Base-by-base conservation (phyloP, 2,888 invertebrate genomes). In the Phengaris alcon region DNA sequence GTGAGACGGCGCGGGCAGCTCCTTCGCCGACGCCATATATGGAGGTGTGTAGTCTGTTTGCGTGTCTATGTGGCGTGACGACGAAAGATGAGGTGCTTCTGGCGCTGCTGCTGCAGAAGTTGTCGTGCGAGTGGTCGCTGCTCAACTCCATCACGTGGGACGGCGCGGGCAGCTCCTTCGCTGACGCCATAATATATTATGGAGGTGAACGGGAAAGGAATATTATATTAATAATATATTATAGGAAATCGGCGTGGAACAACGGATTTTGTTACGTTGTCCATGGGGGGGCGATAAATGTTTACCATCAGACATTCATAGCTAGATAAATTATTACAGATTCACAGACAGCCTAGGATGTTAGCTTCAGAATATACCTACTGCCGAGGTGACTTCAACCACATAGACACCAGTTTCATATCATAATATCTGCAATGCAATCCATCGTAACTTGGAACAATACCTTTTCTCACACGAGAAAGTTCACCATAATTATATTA, bases 71-170 rank as follows among this genome's bases (percentile, higher is more conserved):
- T 57, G 57, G 96, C 78, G 95, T 96, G 79, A 96, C 96, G 1
- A 95, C 96, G 78, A 96, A 96, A 81, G 96, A 96, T 86, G 96
- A 96, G 77, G 94, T 94, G 70, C 94, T 96, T 75, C 90, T 96
- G 80, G 95, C 95, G 82, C 93, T 96, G 79, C 94, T 95, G 81
- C 93, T 96, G 79, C 95, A 96, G 88, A 96, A 96, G 89, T 86
- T 95, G 77, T 96, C 96, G 51, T 90, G 95, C 70, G 96, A 96
- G 89, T 96, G 96, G 96, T 95, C 96, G 55, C 93, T 96, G 52
- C 91, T 96, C 78, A 96, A 95, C 81, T 96, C 96, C 72, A 94
- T 96, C 79, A 96, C 96, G 0, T 96, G 96, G 96, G 96, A 95
- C 83, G 93, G 94, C 48, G 94, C 96, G 59, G 96, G 96, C 0